Percentiles rank a stretch among this genome's conserved stretches.
Evolutionary conservation across 1,140 invertebrate species (phyloP).

Genomic region (Gryon sp.): DNA sequence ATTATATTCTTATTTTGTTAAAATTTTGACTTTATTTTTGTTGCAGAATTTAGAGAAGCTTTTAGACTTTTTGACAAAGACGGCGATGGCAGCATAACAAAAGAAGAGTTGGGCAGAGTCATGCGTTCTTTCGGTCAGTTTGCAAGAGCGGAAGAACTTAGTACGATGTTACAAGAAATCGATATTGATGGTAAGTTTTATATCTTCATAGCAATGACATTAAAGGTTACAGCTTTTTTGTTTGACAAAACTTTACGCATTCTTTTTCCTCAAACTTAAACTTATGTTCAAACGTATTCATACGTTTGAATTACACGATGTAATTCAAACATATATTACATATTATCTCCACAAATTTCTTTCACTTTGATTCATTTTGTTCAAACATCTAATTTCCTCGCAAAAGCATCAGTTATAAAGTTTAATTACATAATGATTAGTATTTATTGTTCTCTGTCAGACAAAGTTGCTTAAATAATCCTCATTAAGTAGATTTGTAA

Average conservation of each 20-base stretch:
- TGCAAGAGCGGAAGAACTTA: conserved; percentile 89
- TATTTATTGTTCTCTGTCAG: no score
- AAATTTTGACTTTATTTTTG: background rate
- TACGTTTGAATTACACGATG: no score
- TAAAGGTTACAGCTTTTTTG: conserved; percentile 30
- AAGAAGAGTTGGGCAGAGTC: conserved; percentile 90
- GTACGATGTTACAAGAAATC: conserved; percentile 93
- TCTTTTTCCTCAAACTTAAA: no score
- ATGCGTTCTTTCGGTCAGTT: conserved; percentile 92
- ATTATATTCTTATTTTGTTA: background rate
- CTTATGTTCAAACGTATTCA: no score
- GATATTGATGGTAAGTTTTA: conserved; percentile 88
- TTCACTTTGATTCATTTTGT: no score
- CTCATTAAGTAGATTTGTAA: no score
- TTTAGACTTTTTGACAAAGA: conserved; percentile 94
- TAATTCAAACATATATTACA: no score
- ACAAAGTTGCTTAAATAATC: no score
- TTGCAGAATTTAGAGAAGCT: conserved; percentile 89
- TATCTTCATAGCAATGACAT: conserved; percentile 13
- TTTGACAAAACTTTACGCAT: conserved; percentile 41
- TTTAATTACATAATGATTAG: no score
- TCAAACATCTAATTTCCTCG: no score
- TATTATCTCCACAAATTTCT: no score
- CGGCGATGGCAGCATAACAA: conserved; percentile 92
- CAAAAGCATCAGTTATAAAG: no score